These are phyloP conservation scores for Brachylomia viminalis DNA, from an alignment of 2,888 invertebrate genomes.

Conservation along the genomic window DNA sequence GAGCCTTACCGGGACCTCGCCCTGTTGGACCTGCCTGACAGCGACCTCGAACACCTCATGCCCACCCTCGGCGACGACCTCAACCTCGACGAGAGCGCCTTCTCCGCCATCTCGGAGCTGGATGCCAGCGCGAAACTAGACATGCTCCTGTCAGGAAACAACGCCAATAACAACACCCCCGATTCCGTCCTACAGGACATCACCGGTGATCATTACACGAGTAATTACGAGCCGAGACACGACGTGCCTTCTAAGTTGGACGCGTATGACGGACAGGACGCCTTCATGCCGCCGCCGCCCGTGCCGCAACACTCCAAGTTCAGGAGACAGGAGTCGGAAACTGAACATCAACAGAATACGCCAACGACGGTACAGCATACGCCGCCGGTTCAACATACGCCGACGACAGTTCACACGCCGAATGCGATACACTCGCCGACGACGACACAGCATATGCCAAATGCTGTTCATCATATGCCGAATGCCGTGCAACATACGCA, in stretches of 20 bases:
- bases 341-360: conserved; percentile 44
- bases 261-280: conserved; percentile 70
- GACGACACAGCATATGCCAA: conserved; percentile 38
- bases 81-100: conserved; percentile 86
- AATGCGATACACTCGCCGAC: conserved; percentile 36
- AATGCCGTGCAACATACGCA: conserved; percentile 39
- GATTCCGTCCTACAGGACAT: conserved; percentile 79
- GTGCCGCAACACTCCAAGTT: conserved; percentile 77
- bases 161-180: conserved; percentile 69
- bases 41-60: conserved; percentile 92
- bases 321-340: conserved; percentile 48
- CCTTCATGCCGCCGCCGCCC: conserved; percentile 84
- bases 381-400: conserved; percentile 30
- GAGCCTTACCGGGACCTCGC: conserved; percentile 87
- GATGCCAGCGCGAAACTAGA: conserved; percentile 85
- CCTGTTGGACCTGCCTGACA: conserved; percentile 86
- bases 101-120: conserved; percentile 83
- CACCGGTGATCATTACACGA: conserved; percentile 75
- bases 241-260: conserved; percentile 64
- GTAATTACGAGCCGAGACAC: conserved; percentile 70
- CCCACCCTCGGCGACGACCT: conserved; percentile 91
- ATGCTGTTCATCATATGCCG: conserved; percentile 43
- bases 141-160: conserved; percentile 73
- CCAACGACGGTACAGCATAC: conserved; percentile 32
- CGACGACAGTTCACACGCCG: conserved; percentile 67